Conservation (phyloP, 1,140 invertebrate genomes). For the Armadillidium nasatum region DNA sequence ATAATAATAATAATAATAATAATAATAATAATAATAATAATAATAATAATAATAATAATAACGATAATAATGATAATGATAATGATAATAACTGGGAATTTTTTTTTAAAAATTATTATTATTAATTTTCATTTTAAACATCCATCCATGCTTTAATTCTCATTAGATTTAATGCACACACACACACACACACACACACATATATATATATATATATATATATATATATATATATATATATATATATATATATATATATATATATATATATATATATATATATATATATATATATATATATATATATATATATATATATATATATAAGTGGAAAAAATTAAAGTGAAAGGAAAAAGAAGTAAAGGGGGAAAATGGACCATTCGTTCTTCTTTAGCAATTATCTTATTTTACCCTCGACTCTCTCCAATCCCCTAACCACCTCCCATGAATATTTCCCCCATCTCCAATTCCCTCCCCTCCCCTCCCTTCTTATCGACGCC, state of each 20-base stretch:
- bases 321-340: not conserved
- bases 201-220: too few species aligned
- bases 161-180: too few species aligned
- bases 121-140: too few species aligned
- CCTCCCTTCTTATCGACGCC: not conserved
- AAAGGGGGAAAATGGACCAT: not conserved
- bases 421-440: not conserved
- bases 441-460: not conserved
- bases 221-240: not conserved
- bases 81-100: too few species aligned
- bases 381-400: conserved; percentile 3
- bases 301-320: not conserved
- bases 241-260: conserved; percentile 13
- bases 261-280: conserved; percentile 15
- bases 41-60: too few species aligned
- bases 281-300: conserved; percentile 13
- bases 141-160: too few species aligned
- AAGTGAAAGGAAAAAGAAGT: not conserved
- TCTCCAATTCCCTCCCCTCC: not conserved
- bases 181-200: too few species aligned
- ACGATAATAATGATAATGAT: too few species aligned
- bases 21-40: too few species aligned
- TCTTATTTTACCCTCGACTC: not conserved
- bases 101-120: too few species aligned
- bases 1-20: too few species aligned